These are phyloP conservation scores for Oceanodroma leucorhoa DNA, from an alignment of 2,797 vertebrate species.

Conservation along the genomic window DNA sequence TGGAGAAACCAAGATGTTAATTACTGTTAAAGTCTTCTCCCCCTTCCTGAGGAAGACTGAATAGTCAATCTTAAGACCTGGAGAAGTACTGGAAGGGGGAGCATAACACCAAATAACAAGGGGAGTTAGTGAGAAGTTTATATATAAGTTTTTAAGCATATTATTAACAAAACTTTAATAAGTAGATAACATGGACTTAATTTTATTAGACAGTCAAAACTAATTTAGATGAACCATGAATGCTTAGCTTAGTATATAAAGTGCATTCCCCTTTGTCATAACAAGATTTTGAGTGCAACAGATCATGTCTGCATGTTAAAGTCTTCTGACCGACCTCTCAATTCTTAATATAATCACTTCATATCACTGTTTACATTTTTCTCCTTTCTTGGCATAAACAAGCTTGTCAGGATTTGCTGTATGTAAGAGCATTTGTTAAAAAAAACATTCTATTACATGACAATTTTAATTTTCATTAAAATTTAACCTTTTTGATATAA, in stretches of 20 bases:
- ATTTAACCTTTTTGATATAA: not conserved
- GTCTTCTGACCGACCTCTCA: not conserved
- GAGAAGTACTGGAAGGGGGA: not conserved
- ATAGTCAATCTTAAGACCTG: not conserved
- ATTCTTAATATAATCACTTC: not conserved
- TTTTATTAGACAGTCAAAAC: not conserved
- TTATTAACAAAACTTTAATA: not conserved
- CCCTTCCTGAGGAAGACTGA: not conserved
- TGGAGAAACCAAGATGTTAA: not conserved
- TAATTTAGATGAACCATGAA: not conserved
- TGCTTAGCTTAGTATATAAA: not conserved
- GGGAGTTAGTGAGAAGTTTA: not conserved
- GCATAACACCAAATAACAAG: fast-evolving
- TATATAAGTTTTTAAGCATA: not conserved
- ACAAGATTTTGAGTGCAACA: not conserved
- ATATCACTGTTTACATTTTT: not conserved
- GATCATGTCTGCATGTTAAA: not conserved
- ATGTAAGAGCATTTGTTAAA: not conserved
- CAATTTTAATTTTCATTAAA: not conserved
- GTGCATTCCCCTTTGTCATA: not conserved
- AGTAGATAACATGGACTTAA: not conserved
- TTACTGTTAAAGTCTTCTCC: not conserved
- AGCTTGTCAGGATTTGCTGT: not conserved
- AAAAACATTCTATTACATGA: not conserved
- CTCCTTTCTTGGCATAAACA: not conserved